Percentiles rank a stretch among this genome's conserved stretches.
Evolutionary conservation across 2,797 vertebrate genomes (phyloP).

Genomic region (Anas bernieri): DNA sequence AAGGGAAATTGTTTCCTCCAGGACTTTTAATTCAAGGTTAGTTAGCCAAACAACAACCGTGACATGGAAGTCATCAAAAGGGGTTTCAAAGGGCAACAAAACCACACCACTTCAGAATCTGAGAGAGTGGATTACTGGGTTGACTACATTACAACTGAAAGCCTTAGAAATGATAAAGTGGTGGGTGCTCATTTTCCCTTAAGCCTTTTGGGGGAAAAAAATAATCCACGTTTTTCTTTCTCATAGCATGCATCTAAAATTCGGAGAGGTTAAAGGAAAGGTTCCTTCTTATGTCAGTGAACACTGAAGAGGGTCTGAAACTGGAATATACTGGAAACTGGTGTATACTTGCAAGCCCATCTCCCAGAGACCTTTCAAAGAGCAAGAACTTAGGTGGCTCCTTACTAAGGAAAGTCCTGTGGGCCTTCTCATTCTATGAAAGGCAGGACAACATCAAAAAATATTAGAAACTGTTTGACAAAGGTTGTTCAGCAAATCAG

Average conservation of each 20-base stretch:
- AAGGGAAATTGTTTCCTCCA: neutral
- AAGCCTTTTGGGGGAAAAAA: neutral
- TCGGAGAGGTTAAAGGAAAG: neutral
- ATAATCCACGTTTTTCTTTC: neutral
- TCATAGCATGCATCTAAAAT: neutral
- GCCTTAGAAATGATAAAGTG: accelerated
- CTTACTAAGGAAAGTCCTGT: neutral
- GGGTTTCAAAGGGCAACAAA: neutral
- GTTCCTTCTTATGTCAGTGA: accelerated
- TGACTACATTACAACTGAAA: neutral
- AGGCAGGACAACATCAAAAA: neutral
- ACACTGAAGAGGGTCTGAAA: neutral
- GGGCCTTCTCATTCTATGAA: neutral
- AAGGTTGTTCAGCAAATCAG: neutral
- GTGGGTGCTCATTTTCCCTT: neutral
- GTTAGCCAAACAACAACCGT: neutral
- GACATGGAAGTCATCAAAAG: neutral
- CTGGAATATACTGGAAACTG: neutral
- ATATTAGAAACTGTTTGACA: neutral
- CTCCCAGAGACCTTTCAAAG: neutral
- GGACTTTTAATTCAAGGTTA: neutral
- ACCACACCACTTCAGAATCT: neutral
- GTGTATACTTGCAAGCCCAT: neutral
- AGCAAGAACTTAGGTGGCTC: neutral
- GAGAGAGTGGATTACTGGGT: neutral